These are phyloP conservation scores for Cirrhinus mrigala DNA, from an alignment of 2,797 vertebrate genomes.

Conservation along the genomic window DNA sequence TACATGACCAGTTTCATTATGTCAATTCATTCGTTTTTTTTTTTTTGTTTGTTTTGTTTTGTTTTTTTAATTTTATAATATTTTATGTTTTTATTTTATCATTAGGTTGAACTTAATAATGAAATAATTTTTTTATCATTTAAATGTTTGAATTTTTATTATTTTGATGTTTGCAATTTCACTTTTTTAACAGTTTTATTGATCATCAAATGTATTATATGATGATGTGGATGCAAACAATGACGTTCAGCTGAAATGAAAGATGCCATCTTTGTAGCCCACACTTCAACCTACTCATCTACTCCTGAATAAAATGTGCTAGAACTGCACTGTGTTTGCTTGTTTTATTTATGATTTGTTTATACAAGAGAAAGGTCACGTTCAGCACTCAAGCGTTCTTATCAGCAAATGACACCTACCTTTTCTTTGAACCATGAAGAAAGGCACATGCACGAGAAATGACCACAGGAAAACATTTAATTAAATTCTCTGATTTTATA, in stretches of 20 bases:
- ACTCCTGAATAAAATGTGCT: not conserved
- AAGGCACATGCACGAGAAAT: not conserved
- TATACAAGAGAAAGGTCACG: constrained; percentile 13
- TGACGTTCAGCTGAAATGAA: not conserved
- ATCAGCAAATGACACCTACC: not conserved
- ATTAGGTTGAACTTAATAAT: not conserved
- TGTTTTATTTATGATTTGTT: constrained; percentile 8
- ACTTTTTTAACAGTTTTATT: not conserved
- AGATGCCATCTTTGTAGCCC: not conserved
- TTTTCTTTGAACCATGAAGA: not conserved
- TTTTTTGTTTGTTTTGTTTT: no score
- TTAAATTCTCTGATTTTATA: not conserved
- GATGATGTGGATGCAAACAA: not conserved
- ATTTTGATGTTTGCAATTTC: not conserved
- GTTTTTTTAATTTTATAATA: no score
- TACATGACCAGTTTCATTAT: no score
- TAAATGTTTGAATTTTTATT: not conserved
- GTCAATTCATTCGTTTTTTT: no score
- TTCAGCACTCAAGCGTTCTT: not conserved
- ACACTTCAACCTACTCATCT: constrained; percentile 15
- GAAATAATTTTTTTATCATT: not conserved
- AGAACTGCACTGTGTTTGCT: not conserved
- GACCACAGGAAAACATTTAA: not conserved
- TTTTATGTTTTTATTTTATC: no score
- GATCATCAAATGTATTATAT: not conserved